Base-by-base conservation (phyloP, 2,888 invertebrate species). In the Deroplatys truncata region DNA sequence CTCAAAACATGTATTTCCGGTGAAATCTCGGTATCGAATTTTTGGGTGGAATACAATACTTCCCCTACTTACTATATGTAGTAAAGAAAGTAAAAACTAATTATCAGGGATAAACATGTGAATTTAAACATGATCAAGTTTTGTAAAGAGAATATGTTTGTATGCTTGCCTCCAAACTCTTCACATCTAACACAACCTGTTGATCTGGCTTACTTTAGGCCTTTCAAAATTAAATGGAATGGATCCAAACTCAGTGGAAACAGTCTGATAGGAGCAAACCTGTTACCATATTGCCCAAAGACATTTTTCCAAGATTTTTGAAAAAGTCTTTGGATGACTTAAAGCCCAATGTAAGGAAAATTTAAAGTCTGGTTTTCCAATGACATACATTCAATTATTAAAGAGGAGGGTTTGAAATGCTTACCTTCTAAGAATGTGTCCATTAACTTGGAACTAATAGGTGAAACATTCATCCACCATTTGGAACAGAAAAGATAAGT, bases 101-200 rank as follows among this genome's bases (percentile, higher is more conserved):
- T n/a, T n/a, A n/a, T n/a, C n/a, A n/a, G n/a, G n/a, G n/a, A n/a
- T n/a, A n/a, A 92, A 91, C 85, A 29, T 90, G 28, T 91, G 91
- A 82, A 91, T 93, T 35, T 90, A 93, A n/a, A 72, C 91, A 86
- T 43, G 90, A 49, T 93, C 93, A 90, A 90, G 92, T n/a, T n/a
- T 89, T 91, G 92, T 72, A 91, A 93, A 86, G 91, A 93, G 90
- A 93, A 93, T 84, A 88, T 88, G n/a, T 93, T 93, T 91, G 91
- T 93, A 13, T 92, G 92, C 90, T 91, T 93, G n/a, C 92, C 93
- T 10, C 90, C 92, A 15, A 92, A 93, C 90, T 91, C 92, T 16
- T 93, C 92, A 0, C 92, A 93, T 88, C 84, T 93, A 16, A n/a
- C n/a, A n/a, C n/a, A n/a, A n/a, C n/a, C n/a, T n/a, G n/a, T n/a